phyloP scores from a whole-genome alignment of 1,140 invertebrate genomes.

The Drosophila kanapiae region DNA sequence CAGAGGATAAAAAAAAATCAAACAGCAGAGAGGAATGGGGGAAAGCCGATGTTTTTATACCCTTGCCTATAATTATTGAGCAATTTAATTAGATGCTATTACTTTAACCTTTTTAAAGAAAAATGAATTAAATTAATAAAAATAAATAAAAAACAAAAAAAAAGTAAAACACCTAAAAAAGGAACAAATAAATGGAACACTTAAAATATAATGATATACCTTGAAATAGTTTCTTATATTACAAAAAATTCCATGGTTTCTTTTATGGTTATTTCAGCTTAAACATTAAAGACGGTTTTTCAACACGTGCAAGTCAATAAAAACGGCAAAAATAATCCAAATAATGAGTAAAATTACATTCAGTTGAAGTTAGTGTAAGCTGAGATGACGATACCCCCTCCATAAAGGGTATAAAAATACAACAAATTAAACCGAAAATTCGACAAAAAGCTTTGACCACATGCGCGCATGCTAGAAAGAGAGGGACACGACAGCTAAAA shows the following conservation, averaged over 20 bases:
- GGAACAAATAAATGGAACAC: no score
- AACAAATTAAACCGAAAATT: conserved; percentile 25
- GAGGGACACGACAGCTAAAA: conserved; percentile 27
- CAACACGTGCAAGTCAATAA: background rate
- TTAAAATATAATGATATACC: no score
- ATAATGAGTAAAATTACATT: conserved; percentile 7
- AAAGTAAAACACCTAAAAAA: background rate
- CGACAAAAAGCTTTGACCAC: conserved; percentile 58
- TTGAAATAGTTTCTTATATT: no score
- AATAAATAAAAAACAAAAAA: background rate
- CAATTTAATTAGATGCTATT: background rate
- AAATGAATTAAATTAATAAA: background rate
- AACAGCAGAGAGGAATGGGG: no score
- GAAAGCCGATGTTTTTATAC: background rate
- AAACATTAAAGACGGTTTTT: background rate
- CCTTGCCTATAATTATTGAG: background rate
- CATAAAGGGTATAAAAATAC: conserved; percentile 33
- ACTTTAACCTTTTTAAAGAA: no score
- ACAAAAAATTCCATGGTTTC: no score
- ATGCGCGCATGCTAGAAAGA: conserved; percentile 58
- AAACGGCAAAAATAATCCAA: background rate
- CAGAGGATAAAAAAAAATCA: conserved; percentile 2
- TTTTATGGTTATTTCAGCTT: no score
- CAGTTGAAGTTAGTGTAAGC: conserved; percentile 4
- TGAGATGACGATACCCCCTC: conserved; percentile 13